Evolutionary conservation across 1,140 invertebrate genomes (phyloP).

Genomic region (Pogonomyrmex californicus): DNA sequence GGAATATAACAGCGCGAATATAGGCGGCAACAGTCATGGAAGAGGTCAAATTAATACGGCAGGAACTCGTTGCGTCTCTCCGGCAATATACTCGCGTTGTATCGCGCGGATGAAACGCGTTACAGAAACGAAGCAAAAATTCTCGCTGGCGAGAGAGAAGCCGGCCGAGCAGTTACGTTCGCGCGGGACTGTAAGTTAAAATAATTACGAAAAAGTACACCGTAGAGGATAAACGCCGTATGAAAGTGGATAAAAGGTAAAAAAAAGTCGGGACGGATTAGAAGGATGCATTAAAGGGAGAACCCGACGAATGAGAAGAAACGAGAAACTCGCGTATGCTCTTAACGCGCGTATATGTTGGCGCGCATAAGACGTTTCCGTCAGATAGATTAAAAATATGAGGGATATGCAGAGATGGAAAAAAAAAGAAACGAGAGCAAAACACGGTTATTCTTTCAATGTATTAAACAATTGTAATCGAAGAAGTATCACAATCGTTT

Average conservation of each 20-base stretch:
- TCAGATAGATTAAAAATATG: conserved; percentile 56
- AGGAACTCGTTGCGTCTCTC: conserved; percentile 20
- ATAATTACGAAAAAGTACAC: conserved; percentile 64
- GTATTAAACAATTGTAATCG: neutral
- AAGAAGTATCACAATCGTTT: neutral
- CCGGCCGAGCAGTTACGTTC: conserved; percentile 39
- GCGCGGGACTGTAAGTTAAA: conserved; percentile 51
- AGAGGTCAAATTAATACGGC: conserved; percentile 46
- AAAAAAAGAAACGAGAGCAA: neutral
- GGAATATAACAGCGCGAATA: neutral
- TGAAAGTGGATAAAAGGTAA: conserved; percentile 62
- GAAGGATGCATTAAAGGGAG: conserved; percentile 54
- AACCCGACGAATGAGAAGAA: conserved; percentile 47
- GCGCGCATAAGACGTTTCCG: conserved; percentile 51
- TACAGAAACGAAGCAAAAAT: conserved; percentile 56
- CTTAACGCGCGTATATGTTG: conserved; percentile 44
- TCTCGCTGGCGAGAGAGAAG: conserved; percentile 34
- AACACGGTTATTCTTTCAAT: conserved; percentile 10
- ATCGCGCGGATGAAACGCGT: conserved; percentile 46
- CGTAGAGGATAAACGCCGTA: conserved; percentile 52
- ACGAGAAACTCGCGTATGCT: conserved; percentile 59
- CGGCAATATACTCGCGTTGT: conserved; percentile 32
- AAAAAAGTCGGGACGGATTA: conserved; percentile 57
- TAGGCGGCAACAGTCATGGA: conserved; percentile 3
- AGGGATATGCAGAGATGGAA: conserved; percentile 5